Conservation (phyloP, 1,140 invertebrate species). For the Eupristina koningsbergeri region DNA sequence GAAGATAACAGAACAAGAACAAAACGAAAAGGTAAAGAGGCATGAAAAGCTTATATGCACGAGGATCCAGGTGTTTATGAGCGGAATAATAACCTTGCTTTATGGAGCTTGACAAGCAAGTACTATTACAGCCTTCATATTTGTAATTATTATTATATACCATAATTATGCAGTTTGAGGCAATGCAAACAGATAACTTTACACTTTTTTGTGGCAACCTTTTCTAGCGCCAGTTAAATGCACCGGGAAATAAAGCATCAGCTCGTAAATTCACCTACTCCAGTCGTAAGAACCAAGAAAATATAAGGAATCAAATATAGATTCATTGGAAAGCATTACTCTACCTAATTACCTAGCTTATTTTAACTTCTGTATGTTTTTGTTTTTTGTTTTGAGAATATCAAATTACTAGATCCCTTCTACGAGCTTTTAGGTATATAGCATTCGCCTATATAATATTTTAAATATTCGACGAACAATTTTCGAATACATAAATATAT, state of each 20-base stretch:
- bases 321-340: neutral
- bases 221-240: slow-evolving; percentile 37
- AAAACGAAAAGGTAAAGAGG: slow-evolving; percentile 49
- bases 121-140: slow-evolving; percentile 60
- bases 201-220: slow-evolving; percentile 39
- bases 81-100: slow-evolving; percentile 62
- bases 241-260: slow-evolving; percentile 34
- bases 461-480: no score
- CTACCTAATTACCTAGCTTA: neutral
- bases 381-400: no score
- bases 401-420: no score
- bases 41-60: slow-evolving; percentile 32
- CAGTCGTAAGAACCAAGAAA: slow-evolving; percentile 18
- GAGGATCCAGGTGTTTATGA: slow-evolving; percentile 61
- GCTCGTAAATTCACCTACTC: slow-evolving; percentile 35
- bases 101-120: slow-evolving; percentile 63
- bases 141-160: slow-evolving; percentile 63
- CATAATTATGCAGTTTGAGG: slow-evolving; percentile 55
- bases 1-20: slow-evolving; percentile 39
- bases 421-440: no score
- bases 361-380: neutral
- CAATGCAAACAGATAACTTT: slow-evolving; percentile 43
- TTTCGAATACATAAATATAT: no score
- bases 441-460: no score
- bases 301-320: slow-evolving; percentile 1